Conservation (phyloP, 2,888 invertebrate species). For the Mesorhabditis belari region DNA sequence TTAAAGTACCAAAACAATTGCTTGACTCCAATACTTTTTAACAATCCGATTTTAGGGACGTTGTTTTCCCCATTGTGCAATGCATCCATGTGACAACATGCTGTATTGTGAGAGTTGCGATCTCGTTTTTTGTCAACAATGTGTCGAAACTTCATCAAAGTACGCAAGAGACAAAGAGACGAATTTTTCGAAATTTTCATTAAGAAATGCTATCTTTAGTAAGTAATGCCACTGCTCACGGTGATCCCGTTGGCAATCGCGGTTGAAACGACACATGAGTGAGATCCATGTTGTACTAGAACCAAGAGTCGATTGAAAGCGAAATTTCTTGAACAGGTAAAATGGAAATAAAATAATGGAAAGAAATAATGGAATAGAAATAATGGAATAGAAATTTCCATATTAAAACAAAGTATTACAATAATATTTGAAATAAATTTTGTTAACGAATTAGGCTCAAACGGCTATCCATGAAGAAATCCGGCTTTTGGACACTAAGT, state of each 20-base stretch:
- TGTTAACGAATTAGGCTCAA: too few species aligned
- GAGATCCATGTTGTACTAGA: conserved; percentile 86
- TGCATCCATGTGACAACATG: conserved; percentile 76
- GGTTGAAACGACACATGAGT: conserved; percentile 85
- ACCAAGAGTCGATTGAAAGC: conserved; percentile 74
- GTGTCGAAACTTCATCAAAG: conserved; percentile 54
- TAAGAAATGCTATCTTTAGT: conserved; percentile 38
- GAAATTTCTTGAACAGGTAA: background rate
- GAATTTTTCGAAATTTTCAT: conserved; percentile 8
- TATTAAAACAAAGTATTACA: too few species aligned
- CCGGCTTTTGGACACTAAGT: conserved; percentile 68
- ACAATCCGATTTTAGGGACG: conserved; percentile 60
- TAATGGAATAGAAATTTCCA: too few species aligned
- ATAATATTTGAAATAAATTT: too few species aligned
- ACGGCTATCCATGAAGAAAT: conserved; percentile 77
- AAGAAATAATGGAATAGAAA: conserved; percentile 1
- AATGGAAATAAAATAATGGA: background rate
- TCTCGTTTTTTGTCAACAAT: conserved; percentile 80
- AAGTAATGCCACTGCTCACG: conserved; percentile 64
- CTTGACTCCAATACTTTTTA: too few species aligned
- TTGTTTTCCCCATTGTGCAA: conserved; percentile 84
- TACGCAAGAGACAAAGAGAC: conserved; percentile 15
- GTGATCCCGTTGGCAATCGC: conserved; percentile 83
- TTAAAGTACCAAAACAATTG: too few species aligned
- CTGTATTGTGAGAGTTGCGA: conserved; percentile 90